Evolutionary conservation across 2,888 invertebrate species (phyloP).

Genomic region (Drosophila neotestacea): DNA sequence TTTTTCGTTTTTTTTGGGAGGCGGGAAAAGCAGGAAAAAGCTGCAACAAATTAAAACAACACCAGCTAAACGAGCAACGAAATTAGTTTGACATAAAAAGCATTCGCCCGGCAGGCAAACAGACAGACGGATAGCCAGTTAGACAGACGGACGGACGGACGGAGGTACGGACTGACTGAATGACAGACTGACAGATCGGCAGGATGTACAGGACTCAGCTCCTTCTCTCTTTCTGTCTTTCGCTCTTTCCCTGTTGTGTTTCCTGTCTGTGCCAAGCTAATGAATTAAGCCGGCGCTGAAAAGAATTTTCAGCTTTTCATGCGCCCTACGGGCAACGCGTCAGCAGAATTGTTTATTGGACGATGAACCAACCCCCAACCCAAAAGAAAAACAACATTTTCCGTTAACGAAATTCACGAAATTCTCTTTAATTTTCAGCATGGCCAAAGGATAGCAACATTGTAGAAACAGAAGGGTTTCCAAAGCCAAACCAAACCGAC

Average conservation of each 20-base stretch:
- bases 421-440: slow-evolving; percentile 53
- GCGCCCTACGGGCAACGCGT: slow-evolving; percentile 54
- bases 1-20: slow-evolving; percentile 4
- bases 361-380: background rate
- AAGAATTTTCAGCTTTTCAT: slow-evolving; percentile 60
- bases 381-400: slow-evolving; percentile 39
- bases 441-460: slow-evolving; percentile 25
- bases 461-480: slow-evolving; percentile 40
- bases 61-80: slow-evolving; percentile 75
- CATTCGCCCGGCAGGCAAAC: slow-evolving; percentile 49
- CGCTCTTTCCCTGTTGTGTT: slow-evolving; percentile 7
- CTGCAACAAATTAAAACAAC: slow-evolving; percentile 74
- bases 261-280: slow-evolving; percentile 54
- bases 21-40: slow-evolving; percentile 13
- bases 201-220: slow-evolving; percentile 33
- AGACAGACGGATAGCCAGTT: slow-evolving; percentile 16
- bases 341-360: slow-evolving; percentile 69
- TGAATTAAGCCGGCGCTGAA: slow-evolving; percentile 75
- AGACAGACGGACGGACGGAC: slow-evolving; percentile 30
- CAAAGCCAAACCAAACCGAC: background rate
- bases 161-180: slow-evolving; percentile 7
- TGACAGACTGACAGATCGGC: slow-evolving; percentile 52
- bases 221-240: background rate
- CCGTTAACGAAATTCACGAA: slow-evolving; percentile 51
- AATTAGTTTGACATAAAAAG: slow-evolving; percentile 80